Conservation (phyloP, 2,797 vertebrate species). For the Euthynnus affinis region DNA sequence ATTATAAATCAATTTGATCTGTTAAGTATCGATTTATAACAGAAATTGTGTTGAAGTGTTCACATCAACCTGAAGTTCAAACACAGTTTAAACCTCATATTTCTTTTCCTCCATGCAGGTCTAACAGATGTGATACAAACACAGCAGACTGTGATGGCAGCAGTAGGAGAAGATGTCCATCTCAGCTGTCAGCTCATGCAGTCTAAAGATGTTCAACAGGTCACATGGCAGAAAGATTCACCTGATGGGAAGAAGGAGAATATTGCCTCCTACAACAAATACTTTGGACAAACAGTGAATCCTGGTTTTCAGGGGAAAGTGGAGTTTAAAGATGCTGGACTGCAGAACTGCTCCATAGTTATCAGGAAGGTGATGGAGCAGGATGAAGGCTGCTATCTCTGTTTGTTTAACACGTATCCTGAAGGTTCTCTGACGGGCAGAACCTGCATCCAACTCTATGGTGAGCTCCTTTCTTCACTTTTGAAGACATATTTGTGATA, state of each 20-base stretch:
- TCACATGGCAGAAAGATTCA: constrained; percentile 65
- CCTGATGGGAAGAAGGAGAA: not conserved
- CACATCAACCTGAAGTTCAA: no score
- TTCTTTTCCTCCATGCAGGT: constrained; percentile 35
- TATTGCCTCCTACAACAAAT: not conserved
- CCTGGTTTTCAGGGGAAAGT: not conserved
- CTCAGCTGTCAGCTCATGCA: constrained; percentile 45
- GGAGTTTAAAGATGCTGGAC: constrained; percentile 11
- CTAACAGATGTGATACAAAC: constrained; percentile 17
- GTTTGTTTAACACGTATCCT: constrained; percentile 64
- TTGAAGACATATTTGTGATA: no score
- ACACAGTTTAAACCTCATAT: no score
- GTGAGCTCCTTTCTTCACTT: not conserved
- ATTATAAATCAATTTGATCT: no score
- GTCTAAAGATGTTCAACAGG: constrained; percentile 25
- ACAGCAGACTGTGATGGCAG: constrained; percentile 12
- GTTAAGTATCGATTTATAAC: no score
- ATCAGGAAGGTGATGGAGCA: constrained; percentile 19
- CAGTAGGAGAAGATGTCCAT: not conserved
- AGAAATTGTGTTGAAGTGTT: no score
- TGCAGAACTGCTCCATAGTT: constrained; percentile 53
- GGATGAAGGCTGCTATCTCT: constrained; percentile 63
- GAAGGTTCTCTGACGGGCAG: constrained; percentile 13
- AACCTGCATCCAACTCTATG: constrained; percentile 58
- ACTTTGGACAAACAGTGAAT: not conserved